phyloP scores from a whole-genome alignment of 2,113 vertebrate genomes.

The Prunella himalayana region DNA sequence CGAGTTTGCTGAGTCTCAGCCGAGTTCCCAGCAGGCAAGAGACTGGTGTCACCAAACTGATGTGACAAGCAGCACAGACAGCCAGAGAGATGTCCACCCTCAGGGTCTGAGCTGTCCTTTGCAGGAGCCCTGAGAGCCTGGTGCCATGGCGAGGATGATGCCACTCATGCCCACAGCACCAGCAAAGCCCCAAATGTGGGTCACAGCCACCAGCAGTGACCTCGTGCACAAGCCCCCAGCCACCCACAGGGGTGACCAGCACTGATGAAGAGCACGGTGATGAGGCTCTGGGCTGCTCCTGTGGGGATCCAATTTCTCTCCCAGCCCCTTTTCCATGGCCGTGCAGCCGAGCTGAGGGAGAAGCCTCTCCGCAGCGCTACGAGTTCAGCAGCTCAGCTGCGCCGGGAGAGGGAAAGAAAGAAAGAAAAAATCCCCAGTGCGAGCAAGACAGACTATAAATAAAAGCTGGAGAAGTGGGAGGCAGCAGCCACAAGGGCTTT shows the following conservation, averaged over 20 bases:
- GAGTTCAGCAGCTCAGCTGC: conserved; percentile 39
- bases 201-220: background rate
- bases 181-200: background rate
- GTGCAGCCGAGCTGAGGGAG: background rate
- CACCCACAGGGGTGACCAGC: background rate
- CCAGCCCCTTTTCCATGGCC: background rate
- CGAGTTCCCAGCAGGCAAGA: background rate
- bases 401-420: background rate
- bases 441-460: conserved; percentile 64
- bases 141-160: fast-evolving
- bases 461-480: conserved; percentile 58
- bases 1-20: background rate
- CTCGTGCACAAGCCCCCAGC: fast-evolving
- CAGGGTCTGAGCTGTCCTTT: background rate
- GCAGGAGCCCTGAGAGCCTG: background rate
- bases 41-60: background rate
- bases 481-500: conserved; percentile 51
- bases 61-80: background rate
- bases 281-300: background rate
- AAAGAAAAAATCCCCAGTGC: background rate
- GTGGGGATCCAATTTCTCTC: background rate
- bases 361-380: background rate
- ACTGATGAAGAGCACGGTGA: fast-evolving
- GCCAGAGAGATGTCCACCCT: background rate
- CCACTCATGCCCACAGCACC: fast-evolving